Evolutionary conservation across 2,113 vertebrate species (phyloP).

Genomic region (Copsychus sechellarum): DNA sequence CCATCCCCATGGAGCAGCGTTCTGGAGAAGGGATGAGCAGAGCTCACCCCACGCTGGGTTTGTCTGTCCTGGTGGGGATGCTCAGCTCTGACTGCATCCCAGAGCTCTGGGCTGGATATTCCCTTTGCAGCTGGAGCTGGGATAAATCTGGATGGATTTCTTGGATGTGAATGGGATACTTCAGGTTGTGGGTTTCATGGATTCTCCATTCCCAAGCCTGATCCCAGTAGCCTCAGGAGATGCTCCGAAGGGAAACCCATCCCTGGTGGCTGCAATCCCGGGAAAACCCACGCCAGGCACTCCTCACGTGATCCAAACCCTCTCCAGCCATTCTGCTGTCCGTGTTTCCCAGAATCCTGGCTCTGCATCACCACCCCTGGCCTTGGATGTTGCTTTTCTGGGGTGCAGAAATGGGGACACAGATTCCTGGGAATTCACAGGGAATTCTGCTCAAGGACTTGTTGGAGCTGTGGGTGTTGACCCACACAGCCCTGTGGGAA

Average conservation of each 20-base stretch:
- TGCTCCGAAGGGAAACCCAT: not conserved
- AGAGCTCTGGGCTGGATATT: not conserved
- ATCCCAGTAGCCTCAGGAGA: not conserved
- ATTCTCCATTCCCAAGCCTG: not conserved
- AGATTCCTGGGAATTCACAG: fast-evolving
- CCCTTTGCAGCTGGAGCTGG: not conserved
- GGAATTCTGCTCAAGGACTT: not conserved
- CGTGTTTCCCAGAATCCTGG: not conserved
- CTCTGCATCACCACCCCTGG: not conserved
- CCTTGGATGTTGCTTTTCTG: fast-evolving
- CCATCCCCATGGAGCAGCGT: fast-evolving
- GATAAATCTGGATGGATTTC: not conserved
- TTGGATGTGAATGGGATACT: fast-evolving
- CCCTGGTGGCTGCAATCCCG: not conserved
- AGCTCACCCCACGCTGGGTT: fast-evolving
- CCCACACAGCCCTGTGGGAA: not conserved
- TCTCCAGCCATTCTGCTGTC: fast-evolving
- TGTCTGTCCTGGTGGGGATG: fast-evolving
- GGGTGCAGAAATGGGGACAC: fast-evolving
- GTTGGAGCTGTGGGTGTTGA: fast-evolving
- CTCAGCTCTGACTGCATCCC: not conserved
- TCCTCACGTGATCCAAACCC: fast-evolving
- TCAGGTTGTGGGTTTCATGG: not conserved
- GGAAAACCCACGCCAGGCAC: not conserved
- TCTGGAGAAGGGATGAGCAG: not conserved